phyloP scores from a whole-genome alignment of 2,113 vertebrate species.

The Notechis scutatus region DNA sequence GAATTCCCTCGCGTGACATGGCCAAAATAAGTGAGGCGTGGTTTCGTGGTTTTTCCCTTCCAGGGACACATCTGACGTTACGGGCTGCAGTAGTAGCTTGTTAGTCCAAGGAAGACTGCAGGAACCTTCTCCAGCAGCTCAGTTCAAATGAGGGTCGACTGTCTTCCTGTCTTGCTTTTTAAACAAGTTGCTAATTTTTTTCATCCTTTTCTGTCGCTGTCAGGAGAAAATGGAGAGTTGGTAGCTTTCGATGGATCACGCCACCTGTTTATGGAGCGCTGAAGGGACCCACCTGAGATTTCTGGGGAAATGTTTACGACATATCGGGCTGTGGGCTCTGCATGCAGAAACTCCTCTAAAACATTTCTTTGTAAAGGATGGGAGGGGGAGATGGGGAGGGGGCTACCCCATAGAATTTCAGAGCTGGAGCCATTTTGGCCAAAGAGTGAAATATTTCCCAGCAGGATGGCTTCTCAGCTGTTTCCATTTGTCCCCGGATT shows the following conservation, averaged over 20 bases:
- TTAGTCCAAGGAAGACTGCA: no score
- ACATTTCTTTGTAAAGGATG: background rate
- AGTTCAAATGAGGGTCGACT: background rate
- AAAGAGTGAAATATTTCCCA: background rate
- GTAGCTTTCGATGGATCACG: background rate
- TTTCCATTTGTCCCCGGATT: background rate
- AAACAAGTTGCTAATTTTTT: background rate
- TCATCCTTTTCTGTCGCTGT: background rate
- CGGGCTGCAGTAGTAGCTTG: no score
- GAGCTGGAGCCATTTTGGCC: conserved; percentile 9
- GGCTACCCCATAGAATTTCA: background rate
- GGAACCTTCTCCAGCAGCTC: background rate
- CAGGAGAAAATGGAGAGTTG: background rate
- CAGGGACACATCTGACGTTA: no score
- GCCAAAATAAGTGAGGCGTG: no score
- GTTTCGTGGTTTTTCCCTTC: no score
- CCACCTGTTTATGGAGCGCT: background rate
- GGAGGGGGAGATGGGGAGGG: background rate
- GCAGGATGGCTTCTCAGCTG: background rate
- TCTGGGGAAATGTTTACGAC: background rate
- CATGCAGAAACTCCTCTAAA: background rate
- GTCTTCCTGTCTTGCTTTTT: background rate
- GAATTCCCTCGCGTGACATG: no score
- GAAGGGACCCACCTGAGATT: background rate
- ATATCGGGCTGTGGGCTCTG: background rate